A percentile compares a stretch with the other conserved stretches of the same genome.
phyloP scores from a whole-genome alignment of 2,113 vertebrate genomes.

The Phaethornis superciliosus region DNA sequence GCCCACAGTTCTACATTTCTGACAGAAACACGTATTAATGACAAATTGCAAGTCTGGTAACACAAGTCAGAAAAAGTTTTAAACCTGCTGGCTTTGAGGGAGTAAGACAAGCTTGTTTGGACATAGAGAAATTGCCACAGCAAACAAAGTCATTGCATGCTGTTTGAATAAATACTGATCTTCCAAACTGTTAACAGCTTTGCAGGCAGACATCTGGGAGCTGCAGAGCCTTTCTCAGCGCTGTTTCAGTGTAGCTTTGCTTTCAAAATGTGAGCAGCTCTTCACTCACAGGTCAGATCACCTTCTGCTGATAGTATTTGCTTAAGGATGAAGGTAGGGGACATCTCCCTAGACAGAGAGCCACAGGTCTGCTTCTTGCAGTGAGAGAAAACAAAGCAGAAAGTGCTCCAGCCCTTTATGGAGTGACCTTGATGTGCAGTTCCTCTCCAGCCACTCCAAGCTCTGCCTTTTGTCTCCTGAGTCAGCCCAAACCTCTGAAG shows the following conservation, averaged over 20 bases:
- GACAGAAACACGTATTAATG: neutral
- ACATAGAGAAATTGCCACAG: neutral
- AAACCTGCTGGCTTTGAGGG: neutral
- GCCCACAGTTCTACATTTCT: neutral
- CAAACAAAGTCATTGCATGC: neutral
- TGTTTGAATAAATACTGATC: neutral
- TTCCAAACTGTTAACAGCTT: neutral
- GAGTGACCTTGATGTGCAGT: neutral
- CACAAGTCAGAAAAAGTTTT: neutral
- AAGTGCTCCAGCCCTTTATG: neutral
- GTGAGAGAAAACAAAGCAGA: neutral
- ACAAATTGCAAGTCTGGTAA: neutral
- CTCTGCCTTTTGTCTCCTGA: neutral
- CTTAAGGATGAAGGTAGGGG: neutral
- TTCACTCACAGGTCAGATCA: neutral
- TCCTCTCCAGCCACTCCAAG: neutral
- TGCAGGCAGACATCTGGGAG: neutral
- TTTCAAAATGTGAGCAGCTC: neutral
- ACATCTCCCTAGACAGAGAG: neutral
- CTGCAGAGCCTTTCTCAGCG: neutral
- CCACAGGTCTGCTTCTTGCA: neutral
- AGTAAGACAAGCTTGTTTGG: neutral
- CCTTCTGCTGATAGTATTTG: neutral
- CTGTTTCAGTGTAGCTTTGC: neutral
- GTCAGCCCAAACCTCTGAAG: neutral